Evolutionary conservation across 2,888 invertebrate species (phyloP), one percentile per base, ranked within the genome.

Genomic region (Sphaerophoria rueppellii): DNA sequence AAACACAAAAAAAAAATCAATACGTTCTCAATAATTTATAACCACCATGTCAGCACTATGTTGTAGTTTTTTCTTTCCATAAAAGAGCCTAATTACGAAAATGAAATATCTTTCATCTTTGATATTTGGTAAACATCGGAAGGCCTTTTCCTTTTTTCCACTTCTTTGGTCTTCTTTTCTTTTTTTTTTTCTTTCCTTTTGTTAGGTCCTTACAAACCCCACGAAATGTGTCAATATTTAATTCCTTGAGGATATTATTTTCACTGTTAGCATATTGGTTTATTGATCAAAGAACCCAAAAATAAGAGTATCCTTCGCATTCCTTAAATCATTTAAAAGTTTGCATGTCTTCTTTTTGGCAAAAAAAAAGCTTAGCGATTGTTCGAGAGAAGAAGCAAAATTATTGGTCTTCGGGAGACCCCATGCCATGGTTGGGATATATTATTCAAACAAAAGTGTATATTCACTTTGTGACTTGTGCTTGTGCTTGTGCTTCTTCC

Each of bases 271-370:
- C 9, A 34, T 63, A 48, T 63, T 63, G 48, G 63, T 35, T 63
- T 63, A 63, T 63, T 63, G 63, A 63, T 63, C 63, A 48, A 63
- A 48, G 48, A 60, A 57, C n/a, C 4, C 11, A 1, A 46, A 11
- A 4, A n/a, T n/a, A 11, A n/a, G 16, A 5, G 6, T 48, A 61
- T 61, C 46, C 14, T n/a, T 9, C 14, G 14, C 11, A 48, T 63
- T 46, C 9, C 61, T 12, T 14, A 48, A 63, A 63, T 63, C 14
- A 35, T 63, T 48, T 46, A 57, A 34, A 34, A 35, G 63, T 63
- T 63, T 63, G 63, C 63, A 63, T 63, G 34, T 48, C 46, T 24
- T 24, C 2, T 24, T 24, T 24, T 24, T 35, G 7, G 34, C 48
- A 46, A 63, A 34, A 63, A 61, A n/a, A 48, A 63, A 63, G 34